Percentiles rank a stretch among this genome's conserved stretches.
These are phyloP conservation scores for Apodemia hepburni DNA, from an alignment of 2,888 invertebrate genomes.

Conservation along the genomic window DNA sequence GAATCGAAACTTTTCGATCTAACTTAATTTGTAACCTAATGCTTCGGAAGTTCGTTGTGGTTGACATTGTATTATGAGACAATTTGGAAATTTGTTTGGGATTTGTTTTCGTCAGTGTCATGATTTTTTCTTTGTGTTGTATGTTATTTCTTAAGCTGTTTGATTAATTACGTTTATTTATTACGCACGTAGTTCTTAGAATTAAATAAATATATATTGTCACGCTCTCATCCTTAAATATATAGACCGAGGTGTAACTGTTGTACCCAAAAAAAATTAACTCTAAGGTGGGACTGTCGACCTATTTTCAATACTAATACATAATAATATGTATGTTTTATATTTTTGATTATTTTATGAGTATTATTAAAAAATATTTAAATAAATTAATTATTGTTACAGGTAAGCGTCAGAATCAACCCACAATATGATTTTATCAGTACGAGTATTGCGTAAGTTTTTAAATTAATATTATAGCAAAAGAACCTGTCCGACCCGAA, in stretches of 20 bases:
- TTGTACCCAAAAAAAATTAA: too few species aligned
- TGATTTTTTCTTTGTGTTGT: background rate
- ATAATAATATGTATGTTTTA: too few species aligned
- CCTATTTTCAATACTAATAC: too few species aligned
- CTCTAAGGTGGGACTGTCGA: too few species aligned
- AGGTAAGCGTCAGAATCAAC: background rate
- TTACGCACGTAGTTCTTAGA: background rate
- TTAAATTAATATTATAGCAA: too few species aligned
- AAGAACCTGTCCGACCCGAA: too few species aligned
- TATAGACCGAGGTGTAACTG: too few species aligned
- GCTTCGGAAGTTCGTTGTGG: conserved; percentile 6
- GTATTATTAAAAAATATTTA: too few species aligned
- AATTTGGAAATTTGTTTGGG: background rate
- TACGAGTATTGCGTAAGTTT: conserved; percentile 6
- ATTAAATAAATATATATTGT: too few species aligned
- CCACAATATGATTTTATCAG: background rate
- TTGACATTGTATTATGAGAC: conserved; percentile 7
- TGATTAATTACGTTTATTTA: background rate
- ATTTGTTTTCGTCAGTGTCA: background rate
- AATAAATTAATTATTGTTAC: background rate
- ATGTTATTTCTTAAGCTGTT: background rate
- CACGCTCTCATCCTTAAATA: too few species aligned
- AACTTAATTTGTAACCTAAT: conserved; percentile 3
- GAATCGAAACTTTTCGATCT: conserved; percentile 7
- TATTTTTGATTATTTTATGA: too few species aligned